Evolutionary conservation across 1,140 invertebrate genomes (phyloP), one percentile per base, ranked within the genome.

Genomic region (Zaprionus lachaisei): DNA sequence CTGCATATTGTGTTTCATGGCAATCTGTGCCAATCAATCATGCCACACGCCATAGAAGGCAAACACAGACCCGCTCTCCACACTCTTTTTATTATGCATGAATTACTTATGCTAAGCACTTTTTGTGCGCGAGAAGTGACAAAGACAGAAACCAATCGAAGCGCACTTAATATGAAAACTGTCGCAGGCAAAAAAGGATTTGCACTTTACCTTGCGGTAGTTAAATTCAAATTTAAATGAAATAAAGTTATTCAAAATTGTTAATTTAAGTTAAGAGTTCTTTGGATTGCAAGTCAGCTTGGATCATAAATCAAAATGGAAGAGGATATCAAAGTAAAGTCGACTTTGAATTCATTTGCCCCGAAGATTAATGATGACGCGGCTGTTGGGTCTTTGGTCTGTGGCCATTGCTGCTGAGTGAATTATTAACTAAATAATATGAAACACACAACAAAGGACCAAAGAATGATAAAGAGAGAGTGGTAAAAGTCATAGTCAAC

Each of bases 361-460:
- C 38, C 72, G 34, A 70, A 83, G 73, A 83, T 84, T 80, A 83
- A 83, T 84, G 81, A 84, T 80, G 81, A 77, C 51, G 68, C 28
- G 62, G 38, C n/a, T 28, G 4, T 69, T 62, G 38, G 34, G 11
- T 61, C 41, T 26, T 62, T 41, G 34, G 11, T 61, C 41, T 26
- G 37, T 61, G 75, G 56, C 60, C 62, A 15, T 26, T 31, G 34
- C 38, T 63, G 31, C 41, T 41, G 15, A 49, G 22, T 51, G 57
- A 86, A 83, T 86, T 80, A 83, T 86, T 80, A 78, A 83, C 57
- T 83, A 83, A 87, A 86, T 86, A 80, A 86, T 86, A 86, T 55
- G 65, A 67, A 41, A 24, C n/a, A 44, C 56, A 68, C 55, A 78
- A 69, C 72, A 72, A 75, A 47, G 60, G 37, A 24, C 5, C 26